Conservation (phyloP, 2,888 invertebrate species). For the Crocallis elinguaria region DNA sequence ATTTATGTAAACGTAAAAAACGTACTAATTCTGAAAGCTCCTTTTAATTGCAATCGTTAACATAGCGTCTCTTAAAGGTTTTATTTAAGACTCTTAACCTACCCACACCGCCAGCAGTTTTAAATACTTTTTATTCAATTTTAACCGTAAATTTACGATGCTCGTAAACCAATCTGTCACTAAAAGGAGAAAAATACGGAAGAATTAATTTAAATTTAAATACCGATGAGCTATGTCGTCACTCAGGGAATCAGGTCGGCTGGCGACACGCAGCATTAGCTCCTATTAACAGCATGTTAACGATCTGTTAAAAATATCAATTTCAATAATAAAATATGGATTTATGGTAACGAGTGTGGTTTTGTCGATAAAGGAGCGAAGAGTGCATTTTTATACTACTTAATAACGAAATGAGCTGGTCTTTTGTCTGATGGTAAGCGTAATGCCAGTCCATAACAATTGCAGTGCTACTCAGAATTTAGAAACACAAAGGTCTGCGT, state of each 20-base stretch:
- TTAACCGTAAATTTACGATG: conserved; percentile 49
- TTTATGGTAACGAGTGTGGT: conserved; percentile 20
- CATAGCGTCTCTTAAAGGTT: conserved; percentile 27
- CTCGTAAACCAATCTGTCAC: conserved; percentile 62
- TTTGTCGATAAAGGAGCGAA: neutral
- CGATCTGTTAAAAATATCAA: conserved; percentile 63
- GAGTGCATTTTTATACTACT: neutral
- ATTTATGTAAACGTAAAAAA: no score
- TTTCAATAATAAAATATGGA: conserved; percentile 38
- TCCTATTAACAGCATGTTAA: conserved; percentile 75
- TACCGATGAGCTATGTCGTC: conserved; percentile 58
- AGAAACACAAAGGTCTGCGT: no score
- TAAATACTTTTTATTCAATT: conserved; percentile 47
- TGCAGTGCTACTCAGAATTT: no score
- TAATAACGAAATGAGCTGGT: no score
- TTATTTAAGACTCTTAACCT: conserved; percentile 18
- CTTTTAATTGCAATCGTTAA: conserved; percentile 19
- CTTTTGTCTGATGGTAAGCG: no score
- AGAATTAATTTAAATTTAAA: conserved; percentile 59
- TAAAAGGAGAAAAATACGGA: conserved; percentile 55
- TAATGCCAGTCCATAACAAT: no score
- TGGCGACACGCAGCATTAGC: conserved; percentile 60
- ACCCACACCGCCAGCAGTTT: conserved; percentile 29
- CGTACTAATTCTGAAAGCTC: no score
- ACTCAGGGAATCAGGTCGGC: conserved; percentile 63